phyloP scores from a whole-genome alignment of 2,888 invertebrate species.

The Koerneria pararmatus region DNA sequence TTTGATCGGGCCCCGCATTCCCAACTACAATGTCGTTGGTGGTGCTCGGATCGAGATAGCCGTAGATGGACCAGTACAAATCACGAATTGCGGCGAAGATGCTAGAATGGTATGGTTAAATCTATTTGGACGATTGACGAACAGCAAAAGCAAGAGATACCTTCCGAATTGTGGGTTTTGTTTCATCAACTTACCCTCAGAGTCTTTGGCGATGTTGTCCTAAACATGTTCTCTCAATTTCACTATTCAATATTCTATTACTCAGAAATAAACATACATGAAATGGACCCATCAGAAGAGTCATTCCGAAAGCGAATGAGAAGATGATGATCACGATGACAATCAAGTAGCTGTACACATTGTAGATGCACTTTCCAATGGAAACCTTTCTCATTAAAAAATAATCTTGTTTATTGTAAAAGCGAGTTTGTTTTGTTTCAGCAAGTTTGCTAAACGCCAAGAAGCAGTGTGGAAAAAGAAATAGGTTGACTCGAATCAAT shows the following conservation, averaged over 20 bases:
- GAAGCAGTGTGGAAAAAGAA: no score
- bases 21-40: conserved; percentile 32
- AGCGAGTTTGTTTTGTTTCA: no score
- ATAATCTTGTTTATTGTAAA: no score
- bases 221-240: no score
- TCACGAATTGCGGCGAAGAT: conserved; percentile 24
- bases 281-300: neutral
- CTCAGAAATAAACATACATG: no score
- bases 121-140: neutral
- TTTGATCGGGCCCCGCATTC: conserved; percentile 33
- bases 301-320: conserved; percentile 53
- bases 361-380: conserved; percentile 50
- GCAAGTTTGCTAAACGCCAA: no score
- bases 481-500: no score
- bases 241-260: no score
- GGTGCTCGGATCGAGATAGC: conserved; percentile 39
- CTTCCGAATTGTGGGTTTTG: conserved; percentile 5
- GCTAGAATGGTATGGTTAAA: conserved; percentile 9
- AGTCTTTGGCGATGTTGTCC: no score
- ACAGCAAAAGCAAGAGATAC: neutral
- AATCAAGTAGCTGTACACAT: conserved; percentile 48
- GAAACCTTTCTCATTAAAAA: no score
- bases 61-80: conserved; percentile 52
- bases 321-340: conserved; percentile 51
- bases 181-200: neutral